Conservation (phyloP, 2,888 invertebrate genomes). For the Flabesymbios commensalis region DNA sequence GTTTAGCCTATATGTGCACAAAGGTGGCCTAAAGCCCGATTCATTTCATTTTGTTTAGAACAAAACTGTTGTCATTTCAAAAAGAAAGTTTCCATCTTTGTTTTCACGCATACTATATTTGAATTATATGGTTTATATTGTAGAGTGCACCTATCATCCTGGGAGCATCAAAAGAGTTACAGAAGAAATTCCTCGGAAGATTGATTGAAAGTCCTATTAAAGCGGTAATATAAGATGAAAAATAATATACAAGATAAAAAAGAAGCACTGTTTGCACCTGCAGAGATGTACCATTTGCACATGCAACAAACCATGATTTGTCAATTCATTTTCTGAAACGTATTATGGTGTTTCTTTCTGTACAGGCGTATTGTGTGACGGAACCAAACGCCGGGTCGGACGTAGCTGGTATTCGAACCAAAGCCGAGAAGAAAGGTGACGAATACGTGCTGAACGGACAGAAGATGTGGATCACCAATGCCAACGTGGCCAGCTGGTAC, state of each 20-base stretch:
- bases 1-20: too few relatives aligned
- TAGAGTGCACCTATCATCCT: constrained; percentile 86
- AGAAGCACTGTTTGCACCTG: too few relatives aligned
- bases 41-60: too few relatives aligned
- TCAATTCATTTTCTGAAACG: not conserved
- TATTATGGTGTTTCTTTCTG: not conserved
- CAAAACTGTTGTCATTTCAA: too few relatives aligned
- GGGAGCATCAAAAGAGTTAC: constrained; percentile 83
- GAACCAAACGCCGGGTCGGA: constrained; percentile 97
- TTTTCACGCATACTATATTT: too few relatives aligned
- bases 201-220: constrained; percentile 87
- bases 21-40: too few relatives aligned
- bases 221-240: constrained; percentile 85
- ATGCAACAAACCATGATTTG: not conserved
- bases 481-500: constrained; percentile 90
- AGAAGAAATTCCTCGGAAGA: constrained; percentile 92
- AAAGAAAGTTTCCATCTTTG: too few relatives aligned
- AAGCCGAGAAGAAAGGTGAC: constrained; percentile 86
- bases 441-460: constrained; percentile 90
- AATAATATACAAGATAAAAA: too few relatives aligned
- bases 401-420: constrained; percentile 87
- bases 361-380: constrained; percentile 89
- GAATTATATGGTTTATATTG: constrained; percentile 40
- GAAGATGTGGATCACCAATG: constrained; percentile 99
- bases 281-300: too few relatives aligned